Evolutionary conservation across 1,140 invertebrate genomes (phyloP).

Genomic region (Drosophila grimshawi): DNA sequence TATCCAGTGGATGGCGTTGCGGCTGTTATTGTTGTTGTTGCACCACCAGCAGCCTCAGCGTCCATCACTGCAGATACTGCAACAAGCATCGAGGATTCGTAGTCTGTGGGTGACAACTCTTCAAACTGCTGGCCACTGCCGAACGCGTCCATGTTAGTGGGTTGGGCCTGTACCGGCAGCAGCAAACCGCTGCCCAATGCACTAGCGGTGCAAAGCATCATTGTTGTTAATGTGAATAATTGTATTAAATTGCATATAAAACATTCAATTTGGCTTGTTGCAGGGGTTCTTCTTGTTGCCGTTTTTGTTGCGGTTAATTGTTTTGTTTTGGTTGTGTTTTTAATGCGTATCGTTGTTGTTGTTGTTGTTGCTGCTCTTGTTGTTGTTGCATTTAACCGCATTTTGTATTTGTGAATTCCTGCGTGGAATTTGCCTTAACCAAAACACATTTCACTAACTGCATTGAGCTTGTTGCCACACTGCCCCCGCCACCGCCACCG

Average conservation of each 20-base stretch:
- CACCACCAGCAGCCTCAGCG: slow-evolving; percentile 2
- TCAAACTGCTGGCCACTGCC: slow-evolving; percentile 23
- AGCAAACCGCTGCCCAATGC: slow-evolving; percentile 35
- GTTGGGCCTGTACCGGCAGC: slow-evolving; percentile 38
- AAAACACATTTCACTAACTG: slow-evolving; percentile 76
- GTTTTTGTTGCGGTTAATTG: slow-evolving; percentile 23
- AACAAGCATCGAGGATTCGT: slow-evolving; percentile 23
- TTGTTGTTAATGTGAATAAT: slow-evolving; percentile 66
- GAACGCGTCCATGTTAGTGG: slow-evolving; percentile 21
- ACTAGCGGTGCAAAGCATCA: slow-evolving; percentile 48
- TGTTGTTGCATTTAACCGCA: slow-evolving; percentile 78
- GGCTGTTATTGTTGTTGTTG: slow-evolving; percentile 9
- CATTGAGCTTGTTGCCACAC: slow-evolving; percentile 63
- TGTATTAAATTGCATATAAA: slow-evolving; percentile 62
- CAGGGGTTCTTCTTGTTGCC: slow-evolving; percentile 10
- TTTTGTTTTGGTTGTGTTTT: slow-evolving; percentile 42
- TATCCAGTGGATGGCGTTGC: slow-evolving; percentile 12
- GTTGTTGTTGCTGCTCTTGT: slow-evolving; percentile 48
- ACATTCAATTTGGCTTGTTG: slow-evolving; percentile 48
- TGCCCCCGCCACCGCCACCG: neutral
- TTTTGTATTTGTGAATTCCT: slow-evolving; percentile 69
- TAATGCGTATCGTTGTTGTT: slow-evolving; percentile 11
- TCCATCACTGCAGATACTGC: slow-evolving; percentile 7
- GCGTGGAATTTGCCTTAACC: slow-evolving; percentile 66
- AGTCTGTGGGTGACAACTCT: slow-evolving; percentile 10